Evolutionary conservation across 2,888 invertebrate species (phyloP), one percentile per base, ranked within the genome.

Genomic region (Lasiommata megera): DNA sequence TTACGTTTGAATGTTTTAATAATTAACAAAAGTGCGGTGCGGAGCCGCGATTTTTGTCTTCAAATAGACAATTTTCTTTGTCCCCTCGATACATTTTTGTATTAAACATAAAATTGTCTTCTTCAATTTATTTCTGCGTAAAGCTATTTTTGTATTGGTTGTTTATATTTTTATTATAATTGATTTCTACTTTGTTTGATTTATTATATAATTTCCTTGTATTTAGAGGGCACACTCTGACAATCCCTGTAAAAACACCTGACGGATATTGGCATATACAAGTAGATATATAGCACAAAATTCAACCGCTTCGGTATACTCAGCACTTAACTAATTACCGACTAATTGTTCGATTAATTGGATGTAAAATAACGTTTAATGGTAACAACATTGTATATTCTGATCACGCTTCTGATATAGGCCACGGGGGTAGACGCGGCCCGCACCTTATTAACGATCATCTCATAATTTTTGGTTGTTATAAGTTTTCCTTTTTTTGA

Each of bases 381-480:
- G 14, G 44, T 34, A 23, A 44, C 14, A 41, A 14, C 6, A 17
- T 8, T 53, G 14, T 53, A 52, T 9, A 52, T 28, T 14, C 41
- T 14, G 47, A 40, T 37, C 58, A 63, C 58, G 66, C 67, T 67
- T 63, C 16, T 16, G 31, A 23, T 6, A 31, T 57, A 38, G 56
- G 62, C 44, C 67, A 69, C 65, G 61, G 69, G 70, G 70, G 59
- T 43, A 43, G 67, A 58, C 77, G 84, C 82, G 86, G 84, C 80
- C 84, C 84, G 85, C 63, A 60, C 62, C 62, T 38, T 51, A 71
- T 72, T 74, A 80, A 77, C 72, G 70, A 74, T 74, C 71, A 69
- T 70, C 65, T 73, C 72, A 63, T 74, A 65, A 68, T 34, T 71
- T 68, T 65, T n/a, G 41, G 57, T 56, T 60, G 18, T 63, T 65